A percentile compares a stretch with the other conserved stretches of the same genome.
Evolutionary conservation across 2,113 vertebrate genomes (phyloP).

Genomic region (Tautogolabrus adspersus): DNA sequence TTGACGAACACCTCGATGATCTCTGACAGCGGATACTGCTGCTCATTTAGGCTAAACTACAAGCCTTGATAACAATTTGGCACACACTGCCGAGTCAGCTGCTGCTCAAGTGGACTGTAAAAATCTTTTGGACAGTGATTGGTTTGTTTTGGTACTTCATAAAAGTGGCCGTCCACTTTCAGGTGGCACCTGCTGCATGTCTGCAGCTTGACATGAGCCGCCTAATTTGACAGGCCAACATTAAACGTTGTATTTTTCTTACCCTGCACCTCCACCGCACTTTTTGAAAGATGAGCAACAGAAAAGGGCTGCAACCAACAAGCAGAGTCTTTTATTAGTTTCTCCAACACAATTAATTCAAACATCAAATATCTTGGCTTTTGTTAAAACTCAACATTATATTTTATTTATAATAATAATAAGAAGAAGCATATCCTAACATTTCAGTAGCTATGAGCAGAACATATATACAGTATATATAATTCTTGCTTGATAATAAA

Average conservation of each 20-base stretch:
- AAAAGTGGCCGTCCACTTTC: conserved; percentile 17
- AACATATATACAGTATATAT: too few relatives aligned
- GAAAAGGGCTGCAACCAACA: too few relatives aligned
- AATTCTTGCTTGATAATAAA: too few relatives aligned
- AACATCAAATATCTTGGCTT: too few relatives aligned
- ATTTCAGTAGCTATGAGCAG: too few relatives aligned
- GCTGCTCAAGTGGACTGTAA: not conserved
- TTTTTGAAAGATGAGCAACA: too few relatives aligned
- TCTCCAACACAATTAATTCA: too few relatives aligned
- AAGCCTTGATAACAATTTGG: not conserved
- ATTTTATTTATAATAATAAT: too few relatives aligned
- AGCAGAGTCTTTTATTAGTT: too few relatives aligned
- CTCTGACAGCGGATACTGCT: conserved; percentile 8
- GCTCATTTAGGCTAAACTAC: conserved; percentile 19
- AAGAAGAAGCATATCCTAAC: too few relatives aligned
- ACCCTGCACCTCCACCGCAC: not conserved
- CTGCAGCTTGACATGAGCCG: conserved; percentile 21
- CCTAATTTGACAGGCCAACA: conserved; percentile 24
- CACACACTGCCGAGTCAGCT: conserved; percentile 12
- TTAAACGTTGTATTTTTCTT: conserved; percentile 7
- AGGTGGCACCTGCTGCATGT: conserved; percentile 22
- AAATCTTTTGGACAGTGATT: conserved; percentile 44
- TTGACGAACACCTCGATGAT: not conserved
- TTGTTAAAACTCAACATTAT: too few relatives aligned
- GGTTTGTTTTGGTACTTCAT: conserved; percentile 35